Evolutionary conservation across 2,888 invertebrate genomes (phyloP).

Genomic region (Sylvicola cinctus): DNA sequence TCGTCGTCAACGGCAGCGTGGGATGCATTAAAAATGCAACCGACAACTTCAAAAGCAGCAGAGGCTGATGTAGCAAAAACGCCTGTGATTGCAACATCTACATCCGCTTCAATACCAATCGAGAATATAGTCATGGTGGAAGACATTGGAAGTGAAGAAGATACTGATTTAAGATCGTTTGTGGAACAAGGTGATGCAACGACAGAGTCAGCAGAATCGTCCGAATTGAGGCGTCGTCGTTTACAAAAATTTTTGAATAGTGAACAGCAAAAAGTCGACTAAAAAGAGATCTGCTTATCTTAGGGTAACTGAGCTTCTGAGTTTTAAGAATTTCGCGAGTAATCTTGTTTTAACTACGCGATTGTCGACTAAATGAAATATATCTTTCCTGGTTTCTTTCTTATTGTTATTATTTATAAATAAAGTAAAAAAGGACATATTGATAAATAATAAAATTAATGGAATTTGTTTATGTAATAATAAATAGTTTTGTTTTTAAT

Average conservation of each 20-base stretch:
- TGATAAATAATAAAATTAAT: no score
- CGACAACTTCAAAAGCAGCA: background rate
- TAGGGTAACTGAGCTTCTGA: no score
- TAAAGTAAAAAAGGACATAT: no score
- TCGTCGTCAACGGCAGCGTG: background rate
- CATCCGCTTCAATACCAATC: background rate
- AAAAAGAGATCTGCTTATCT: conserved; percentile 1
- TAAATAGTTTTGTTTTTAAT: no score
- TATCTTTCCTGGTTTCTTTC: no score
- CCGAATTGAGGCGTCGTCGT: conserved; percentile 53
- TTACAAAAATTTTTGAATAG: conserved; percentile 41
- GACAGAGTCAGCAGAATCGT: conserved; percentile 9
- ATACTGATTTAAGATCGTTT: conserved; percentile 7
- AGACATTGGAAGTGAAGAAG: conserved; percentile 22
- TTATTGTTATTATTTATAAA: no score
- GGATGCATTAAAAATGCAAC: background rate
- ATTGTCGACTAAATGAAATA: no score
- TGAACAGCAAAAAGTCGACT: no score
- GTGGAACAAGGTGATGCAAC: no score
- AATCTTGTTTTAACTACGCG: no score
- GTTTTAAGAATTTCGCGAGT: no score
- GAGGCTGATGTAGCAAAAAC: background rate
- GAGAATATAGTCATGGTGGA: conserved; percentile 18
- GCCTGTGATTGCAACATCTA: background rate
- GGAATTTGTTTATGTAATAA: no score